Base-by-base conservation (phyloP, 2,888 invertebrate genomes). In the Poecilus cupreus region DNA sequence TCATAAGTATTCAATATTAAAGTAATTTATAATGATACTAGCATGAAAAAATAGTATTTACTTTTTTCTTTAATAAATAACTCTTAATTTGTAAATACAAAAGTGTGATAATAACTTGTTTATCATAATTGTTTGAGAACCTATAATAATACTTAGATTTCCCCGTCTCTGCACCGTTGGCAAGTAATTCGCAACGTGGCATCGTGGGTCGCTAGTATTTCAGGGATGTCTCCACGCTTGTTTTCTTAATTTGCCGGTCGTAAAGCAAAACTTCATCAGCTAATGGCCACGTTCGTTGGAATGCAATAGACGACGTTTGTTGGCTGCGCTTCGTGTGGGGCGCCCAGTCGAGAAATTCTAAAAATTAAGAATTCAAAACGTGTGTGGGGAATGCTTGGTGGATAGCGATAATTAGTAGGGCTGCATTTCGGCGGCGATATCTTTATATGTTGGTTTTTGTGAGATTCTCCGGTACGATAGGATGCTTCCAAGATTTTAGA, bases 191-290 rank as follows among this genome's bases (percentile, higher is more conserved):
- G 51, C 51, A 51, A 49, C 16, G 13, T 16, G 8, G 49, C 49
- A 49, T 13, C 18, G 1, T 18, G 51, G 18, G 46, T 46, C 46
- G 46, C n/a, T 18, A 51, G 51, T 51, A 51, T 51, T 51, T 51
- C 51, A 51, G n/a, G 10, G 18, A 51, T 51, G 51, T 51, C 51
- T 51, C 51, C 18, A 51, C 37, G 64, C 64, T 68, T 68, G 64
- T 68, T 68, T 68, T 68, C 64, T 68, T 68, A 68, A 68, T 68
- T 68, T 68, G 64, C 64, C 64, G 11, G 64, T 68, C 64, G 64
- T 68, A 68, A 68, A 68, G 37, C 64, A 68, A 39, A 68, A 68
- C 32, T 68, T 68, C 64, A 68, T 68, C 64, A 68, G 64, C 64
- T 68, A 68, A 68, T 68, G 64, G 64, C 16, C 37, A 13, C 18